Evolutionary conservation across 1,140 invertebrate genomes (phyloP).

Genomic region (Maniola jurtina): DNA sequence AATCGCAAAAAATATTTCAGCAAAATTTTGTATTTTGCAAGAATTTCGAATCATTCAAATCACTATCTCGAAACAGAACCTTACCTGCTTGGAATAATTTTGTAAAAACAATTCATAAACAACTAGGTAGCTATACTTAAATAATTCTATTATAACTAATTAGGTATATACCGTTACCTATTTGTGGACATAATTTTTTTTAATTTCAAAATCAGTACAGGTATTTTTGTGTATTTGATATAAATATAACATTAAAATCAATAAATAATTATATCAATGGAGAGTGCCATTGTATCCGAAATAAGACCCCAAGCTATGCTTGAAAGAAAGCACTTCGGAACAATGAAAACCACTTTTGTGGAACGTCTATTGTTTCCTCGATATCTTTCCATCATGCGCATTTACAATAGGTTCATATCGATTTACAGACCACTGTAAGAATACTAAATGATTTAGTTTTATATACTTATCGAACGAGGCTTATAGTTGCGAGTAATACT

Average conservation of each 20-base stretch:
- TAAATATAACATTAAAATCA: neutral
- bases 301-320: conserved; percentile 14
- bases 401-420: conserved; percentile 56
- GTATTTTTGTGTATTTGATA: neutral
- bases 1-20: no score
- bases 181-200: no score
- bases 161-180: no score
- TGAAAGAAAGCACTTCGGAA: conserved; percentile 34
- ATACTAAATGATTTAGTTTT: conserved; percentile 6
- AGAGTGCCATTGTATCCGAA: neutral
- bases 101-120: no score
- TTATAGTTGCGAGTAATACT: neutral
- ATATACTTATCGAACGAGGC: neutral
- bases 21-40: no score
- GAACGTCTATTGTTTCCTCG: conserved; percentile 56
- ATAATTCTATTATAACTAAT: no score
- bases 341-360: conserved; percentile 52
- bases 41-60: no score
- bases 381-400: conserved; percentile 51
- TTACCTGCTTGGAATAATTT: no score
- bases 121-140: no score
- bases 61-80: no score
- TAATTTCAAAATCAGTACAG: no score
- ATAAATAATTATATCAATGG: conserved; percentile 3
- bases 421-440: conserved; percentile 48